These are phyloP conservation scores for Hyperoplus immaculatus DNA, from an alignment of 2,797 vertebrate genomes.

Conservation along the genomic window DNA sequence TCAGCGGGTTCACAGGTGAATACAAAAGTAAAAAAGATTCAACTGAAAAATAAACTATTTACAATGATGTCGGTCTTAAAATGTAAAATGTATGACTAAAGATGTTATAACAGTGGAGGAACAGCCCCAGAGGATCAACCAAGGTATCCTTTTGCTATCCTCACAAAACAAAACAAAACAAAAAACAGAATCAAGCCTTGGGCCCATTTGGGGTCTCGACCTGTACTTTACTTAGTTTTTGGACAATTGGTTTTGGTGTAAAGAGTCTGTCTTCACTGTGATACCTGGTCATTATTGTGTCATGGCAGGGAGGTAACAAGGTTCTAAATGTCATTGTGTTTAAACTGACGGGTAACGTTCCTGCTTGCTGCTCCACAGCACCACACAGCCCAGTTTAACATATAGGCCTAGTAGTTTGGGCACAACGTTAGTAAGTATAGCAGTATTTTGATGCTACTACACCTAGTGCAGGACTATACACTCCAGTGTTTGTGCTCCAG, in stretches of 20 bases:
- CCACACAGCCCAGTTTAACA: constrained; percentile 45
- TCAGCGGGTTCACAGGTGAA: constrained; percentile 51
- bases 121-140: neutral
- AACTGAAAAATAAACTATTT: constrained; percentile 9
- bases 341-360: constrained; percentile 28
- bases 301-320: constrained; percentile 28
- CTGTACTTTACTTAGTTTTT: constrained; percentile 24
- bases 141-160: constrained; percentile 37
- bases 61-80: neutral
- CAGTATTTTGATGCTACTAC: neutral
- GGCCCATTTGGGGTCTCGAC: constrained; percentile 30
- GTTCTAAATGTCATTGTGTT: constrained; percentile 58
- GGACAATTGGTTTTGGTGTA: constrained; percentile 57
- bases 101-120: constrained; percentile 6
- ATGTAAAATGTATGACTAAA: neutral
- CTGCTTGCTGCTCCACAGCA: constrained; percentile 1
- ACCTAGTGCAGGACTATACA: constrained; percentile 15
- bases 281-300: constrained; percentile 57
- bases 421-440: neutral
- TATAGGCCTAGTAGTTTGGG: neutral
- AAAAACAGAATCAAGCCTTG: constrained; percentile 11
- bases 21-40: constrained; percentile 12
- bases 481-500: constrained; percentile 20
- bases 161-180: constrained; percentile 21
- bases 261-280: constrained; percentile 53